Conservation (phyloP, 2,888 invertebrate genomes). For the Bellardia bayeri region DNA sequence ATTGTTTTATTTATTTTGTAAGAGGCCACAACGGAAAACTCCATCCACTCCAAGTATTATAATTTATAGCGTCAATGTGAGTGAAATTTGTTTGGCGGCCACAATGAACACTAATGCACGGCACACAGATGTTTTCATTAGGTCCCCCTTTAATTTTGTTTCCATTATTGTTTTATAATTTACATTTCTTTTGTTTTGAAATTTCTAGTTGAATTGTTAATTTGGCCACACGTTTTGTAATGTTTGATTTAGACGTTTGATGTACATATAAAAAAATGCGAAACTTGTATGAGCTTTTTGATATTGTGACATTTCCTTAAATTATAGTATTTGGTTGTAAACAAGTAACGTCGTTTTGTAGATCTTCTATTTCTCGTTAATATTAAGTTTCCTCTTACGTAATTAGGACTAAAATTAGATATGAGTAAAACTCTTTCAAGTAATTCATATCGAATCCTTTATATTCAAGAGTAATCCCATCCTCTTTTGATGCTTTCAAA, state of each 20-base stretch:
- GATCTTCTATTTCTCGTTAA: too few species aligned
- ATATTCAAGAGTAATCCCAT: too few species aligned
- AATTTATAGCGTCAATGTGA: constrained; percentile 59
- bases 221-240: background rate
- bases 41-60: constrained; percentile 12
- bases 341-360: too few species aligned
- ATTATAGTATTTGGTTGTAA: background rate
- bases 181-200: constrained; percentile 49
- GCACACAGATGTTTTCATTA: constrained; percentile 52
- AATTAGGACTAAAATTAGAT: too few species aligned
- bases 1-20: constrained; percentile 76
- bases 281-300: background rate
- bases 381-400: too few species aligned
- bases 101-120: constrained; percentile 46
- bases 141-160: constrained; percentile 16
- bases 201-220: constrained; percentile 52
- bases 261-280: too few species aligned
- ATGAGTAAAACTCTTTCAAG: too few species aligned
- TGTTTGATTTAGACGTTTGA: background rate
- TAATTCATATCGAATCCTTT: too few species aligned
- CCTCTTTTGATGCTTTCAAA: too few species aligned
- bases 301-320: background rate
- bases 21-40: constrained; percentile 76
- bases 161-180: constrained; percentile 22
- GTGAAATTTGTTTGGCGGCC: constrained; percentile 78